Base-by-base conservation (phyloP, 2,888 invertebrate species). In the Drosophila aldrichi region DNA sequence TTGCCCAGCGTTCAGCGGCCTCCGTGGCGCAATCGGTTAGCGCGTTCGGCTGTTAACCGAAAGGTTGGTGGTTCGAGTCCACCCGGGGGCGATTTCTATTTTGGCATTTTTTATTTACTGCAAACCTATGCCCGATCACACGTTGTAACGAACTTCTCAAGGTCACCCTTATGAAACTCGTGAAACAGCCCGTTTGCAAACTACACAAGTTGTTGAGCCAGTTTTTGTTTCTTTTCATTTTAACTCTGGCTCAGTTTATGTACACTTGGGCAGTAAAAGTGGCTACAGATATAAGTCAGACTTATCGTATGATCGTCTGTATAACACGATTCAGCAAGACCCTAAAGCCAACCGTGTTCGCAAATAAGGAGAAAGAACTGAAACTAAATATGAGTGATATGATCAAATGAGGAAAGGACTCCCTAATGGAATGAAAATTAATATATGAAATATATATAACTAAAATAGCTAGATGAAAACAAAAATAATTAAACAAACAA, bases 11-110 rank as follows among this genome's bases (percentile, higher is more conserved):
- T 3, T 0, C 61, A 81, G 1, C n/a, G 8, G 67, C 76, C 81
- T 77, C 81, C 77, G 77, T 77, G 77, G 77, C 77, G 77, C 77
- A 77, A 71, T 97, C 96, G 97, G 97, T 97, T 97, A 97, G 97
- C 97, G 97, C 97, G 97, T 97, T 97, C 97, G 97, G 97, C 97
- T 97, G 97, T 97, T 97, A 97, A 97, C 97, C 97, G 97, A 97
- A 97, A 97, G 97, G 97, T 97, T 97, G 97, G 97, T 97, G 97
- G 97, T 97, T 97, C 97, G 96, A 97, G 96, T 96, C 97, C 97
- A 97, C 97, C 97, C 96, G 96, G 97, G 96, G 96, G 96, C 97
- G 96, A 40, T 0, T 2, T 9, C 3, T 6, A 10, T 69, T 67
- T 44, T 32, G 1, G 32, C 1, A 32, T 64, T 18, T 14, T 16